Evolutionary conservation across 2,797 vertebrate species (phyloP), one percentile per base, ranked within the genome.

Genomic region (Sardinella longiceps): DNA sequence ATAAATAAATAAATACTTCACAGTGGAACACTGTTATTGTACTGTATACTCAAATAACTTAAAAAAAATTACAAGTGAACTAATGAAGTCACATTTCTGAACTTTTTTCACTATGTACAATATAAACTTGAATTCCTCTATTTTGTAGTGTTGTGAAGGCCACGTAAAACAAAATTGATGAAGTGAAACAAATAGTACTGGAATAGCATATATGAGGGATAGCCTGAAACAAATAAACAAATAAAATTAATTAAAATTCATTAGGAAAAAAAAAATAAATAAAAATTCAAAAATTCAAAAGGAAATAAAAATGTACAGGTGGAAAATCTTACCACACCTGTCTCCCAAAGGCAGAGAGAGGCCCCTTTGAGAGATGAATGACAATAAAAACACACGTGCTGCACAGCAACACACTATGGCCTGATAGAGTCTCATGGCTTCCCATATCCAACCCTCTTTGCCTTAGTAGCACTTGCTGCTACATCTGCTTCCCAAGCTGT

Each of bases 1-100:
- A 74, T 74, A 37, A 74, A 74, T 74, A 74, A 74, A 74, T 74
- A 74, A 74, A 74, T 74, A 74, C 53, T 56, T 56, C 23, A 56
- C 66, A 74, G 14, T 20, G 5, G 18, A 74, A 74, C 66, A 37
- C 66, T 74, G 30, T 15, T 15, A 74, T 74, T 33, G 6, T 15
- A 74, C 39, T 33, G 6, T 74, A 33, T 37, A 74, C 66, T 37
- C 30, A 30, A 37, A 74, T 39, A 74, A 74, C 66, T 74, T 74
- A 74, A 37, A 37, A 74, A 33, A 20, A 37, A 3, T 37, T 70
- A 37, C 20, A 15, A 74, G 14, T 74, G 30, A 74, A 74, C 33
- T 74, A 37, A 6, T 28, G 18, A 5, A 74, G 15, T 74, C 33
- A 30, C 37, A 33, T 39, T 37, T 33, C 33, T 33, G 33, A 74